phyloP scores from a whole-genome alignment of 2,888 invertebrate genomes.

The Taenaris catops region DNA sequence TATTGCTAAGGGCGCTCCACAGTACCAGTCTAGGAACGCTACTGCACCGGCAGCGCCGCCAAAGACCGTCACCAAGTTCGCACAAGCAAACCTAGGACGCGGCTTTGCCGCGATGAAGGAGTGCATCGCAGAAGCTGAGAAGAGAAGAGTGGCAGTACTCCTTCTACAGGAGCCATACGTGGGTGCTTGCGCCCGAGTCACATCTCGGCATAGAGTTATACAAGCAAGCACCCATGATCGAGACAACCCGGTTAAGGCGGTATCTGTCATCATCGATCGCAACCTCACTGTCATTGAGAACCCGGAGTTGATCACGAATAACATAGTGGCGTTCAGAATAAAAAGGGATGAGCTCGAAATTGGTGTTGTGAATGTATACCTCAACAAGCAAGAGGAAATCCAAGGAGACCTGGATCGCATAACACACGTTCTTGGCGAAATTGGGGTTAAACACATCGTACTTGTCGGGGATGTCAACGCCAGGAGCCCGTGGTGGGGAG shows the following conservation, averaged over 20 bases:
- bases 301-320: neutral
- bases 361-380: neutral
- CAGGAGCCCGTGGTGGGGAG: constrained; percentile 12
- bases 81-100: neutral
- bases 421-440: too few species aligned
- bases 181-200: neutral
- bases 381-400: neutral
- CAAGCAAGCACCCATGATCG: neutral
- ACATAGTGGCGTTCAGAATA: neutral
- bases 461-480: constrained; percentile 9
- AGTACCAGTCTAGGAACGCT: neutral
- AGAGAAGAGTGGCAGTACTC: neutral
- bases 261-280: neutral
- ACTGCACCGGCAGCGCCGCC: neutral
- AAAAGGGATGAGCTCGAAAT: neutral
- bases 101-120: neutral
- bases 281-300: neutral
- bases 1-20: neutral
- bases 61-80: too few species aligned
- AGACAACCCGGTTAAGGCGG: neutral
- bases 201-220: neutral
- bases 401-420: neutral
- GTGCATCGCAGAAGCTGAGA: neutral
- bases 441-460: neutral
- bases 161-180: constrained; percentile 4